phyloP scores from a whole-genome alignment of 2,797 vertebrate genomes.

The Gila robusta region DNA sequence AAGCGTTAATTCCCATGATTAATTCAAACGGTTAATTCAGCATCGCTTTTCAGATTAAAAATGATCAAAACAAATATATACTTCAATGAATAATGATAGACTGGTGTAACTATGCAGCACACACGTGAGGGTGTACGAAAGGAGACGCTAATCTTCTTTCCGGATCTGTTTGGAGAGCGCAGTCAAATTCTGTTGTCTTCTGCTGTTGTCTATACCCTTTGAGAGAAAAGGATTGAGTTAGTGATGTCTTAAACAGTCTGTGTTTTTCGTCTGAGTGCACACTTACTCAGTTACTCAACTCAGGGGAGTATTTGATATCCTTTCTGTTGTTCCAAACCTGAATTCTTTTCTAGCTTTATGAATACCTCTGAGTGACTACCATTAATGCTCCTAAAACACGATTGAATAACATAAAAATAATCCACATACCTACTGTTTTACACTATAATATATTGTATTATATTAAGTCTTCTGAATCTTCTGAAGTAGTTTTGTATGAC shows the following conservation, averaged over 20 bases:
- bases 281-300: constrained; percentile 1
- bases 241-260: constrained; percentile 59
- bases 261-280: constrained; percentile 4
- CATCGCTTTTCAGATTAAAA: constrained; percentile 79
- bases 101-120: constrained; percentile 76
- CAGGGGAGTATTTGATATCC: constrained; percentile 10
- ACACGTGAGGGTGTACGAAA: constrained; percentile 72
- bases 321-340: neutral
- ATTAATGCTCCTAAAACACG: neutral
- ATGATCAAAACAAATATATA: constrained; percentile 87
- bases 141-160: constrained; percentile 76
- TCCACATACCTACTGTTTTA: constrained; percentile 26
- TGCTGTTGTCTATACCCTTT: constrained; percentile 69
- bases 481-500: neutral
- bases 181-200: constrained; percentile 69
- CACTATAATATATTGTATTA: neutral
- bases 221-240: constrained; percentile 67
- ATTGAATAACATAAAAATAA: constrained; percentile 57
- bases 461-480: neutral
- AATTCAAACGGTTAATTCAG: constrained; percentile 85
- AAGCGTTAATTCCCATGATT: constrained; percentile 85
- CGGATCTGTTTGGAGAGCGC: constrained; percentile 68
- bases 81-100: constrained; percentile 79
- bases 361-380: neutral
- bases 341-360: neutral